Evolutionary conservation across 2,888 invertebrate genomes (phyloP), one percentile per base, ranked within the genome.

Genomic region (Platycheirus albimanus): DNA sequence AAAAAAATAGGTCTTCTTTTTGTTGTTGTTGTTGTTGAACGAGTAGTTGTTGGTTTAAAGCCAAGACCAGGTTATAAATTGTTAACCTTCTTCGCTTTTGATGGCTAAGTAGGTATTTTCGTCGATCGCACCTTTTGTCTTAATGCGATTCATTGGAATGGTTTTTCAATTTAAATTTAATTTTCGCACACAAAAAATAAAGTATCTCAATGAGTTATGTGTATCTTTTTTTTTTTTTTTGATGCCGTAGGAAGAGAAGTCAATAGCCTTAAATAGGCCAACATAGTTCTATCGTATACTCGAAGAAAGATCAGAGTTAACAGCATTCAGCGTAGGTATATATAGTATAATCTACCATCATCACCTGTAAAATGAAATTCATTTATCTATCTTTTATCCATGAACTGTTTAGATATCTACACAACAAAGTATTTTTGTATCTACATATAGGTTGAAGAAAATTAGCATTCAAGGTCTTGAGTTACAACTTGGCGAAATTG

Each of bases 391-490:
- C 30, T 33, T 6, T 6, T 8, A 8, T 8, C 1, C 30, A 8
- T 33, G 6, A 3, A 24, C 24, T 24, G 3, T 24, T 24, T 24
- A 24, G 24, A 24, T 24, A 24, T n/a, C n/a, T n/a, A n/a, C n/a
- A n/a, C n/a, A n/a, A n/a, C n/a, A n/a, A n/a, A n/a, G n/a, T n/a
- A n/a, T n/a, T n/a, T n/a, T n/a, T n/a, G n/a, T n/a, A n/a, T n/a
- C 24, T 24, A 24, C 3, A 24, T 24, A 24, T 6, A 24, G 24
- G 24, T 13, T 0, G 11, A 17, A 43, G 52, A 30, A 67, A 79
- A 74, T 79, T 79, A 79, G 74, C 79, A 79, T 79, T 79, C 67
- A 69, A 74, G 69, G 74, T 79, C 54, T 79, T 69, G 20, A 79
- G 47, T 79, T 74, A 79, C 69, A 79, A 54, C 19, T 20, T 43